These are phyloP conservation scores for Rotaria magnacalcarata DNA, from an alignment of 2,888 invertebrate species.

Conservation along the genomic window DNA sequence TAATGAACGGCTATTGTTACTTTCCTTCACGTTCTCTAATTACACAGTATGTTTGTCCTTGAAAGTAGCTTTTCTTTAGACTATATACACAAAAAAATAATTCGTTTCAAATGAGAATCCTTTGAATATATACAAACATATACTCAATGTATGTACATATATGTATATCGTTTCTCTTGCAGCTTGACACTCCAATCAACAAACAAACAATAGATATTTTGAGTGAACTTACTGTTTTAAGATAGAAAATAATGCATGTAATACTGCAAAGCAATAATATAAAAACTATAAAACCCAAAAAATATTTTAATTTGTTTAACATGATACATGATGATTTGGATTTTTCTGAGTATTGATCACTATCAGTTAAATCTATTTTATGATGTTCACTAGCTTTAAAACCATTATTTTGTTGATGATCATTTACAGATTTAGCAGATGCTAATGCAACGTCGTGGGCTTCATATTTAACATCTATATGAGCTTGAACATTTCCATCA, in stretches of 20 bases:
- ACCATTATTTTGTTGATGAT: neutral
- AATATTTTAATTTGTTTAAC: neutral
- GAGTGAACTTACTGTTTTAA: neutral
- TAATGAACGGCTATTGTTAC: neutral
- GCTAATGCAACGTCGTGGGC: neutral
- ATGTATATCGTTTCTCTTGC: neutral
- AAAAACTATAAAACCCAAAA: neutral
- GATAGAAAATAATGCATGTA: neutral
- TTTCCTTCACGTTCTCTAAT: conserved; percentile 18
- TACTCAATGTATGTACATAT: neutral
- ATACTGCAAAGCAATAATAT: neutral
- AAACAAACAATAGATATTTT: conserved; percentile 4
- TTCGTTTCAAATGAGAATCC: neutral
- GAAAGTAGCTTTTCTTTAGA: conserved; percentile 16
- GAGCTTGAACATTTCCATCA: conserved; percentile 23
- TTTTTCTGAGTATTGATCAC: neutral
- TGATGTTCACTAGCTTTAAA: neutral
- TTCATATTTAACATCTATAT: neutral
- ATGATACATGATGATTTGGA: neutral
- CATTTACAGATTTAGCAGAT: neutral
- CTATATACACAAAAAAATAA: neutral
- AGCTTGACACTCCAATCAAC: neutral
- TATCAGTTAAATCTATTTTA: neutral
- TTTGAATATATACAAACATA: neutral
- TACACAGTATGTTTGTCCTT: conserved; percentile 13